Percentiles rank a stretch among this genome's conserved stretches.
phyloP scores from a whole-genome alignment of 2,888 invertebrate genomes.

The Scaptomyza caliginosa region DNA sequence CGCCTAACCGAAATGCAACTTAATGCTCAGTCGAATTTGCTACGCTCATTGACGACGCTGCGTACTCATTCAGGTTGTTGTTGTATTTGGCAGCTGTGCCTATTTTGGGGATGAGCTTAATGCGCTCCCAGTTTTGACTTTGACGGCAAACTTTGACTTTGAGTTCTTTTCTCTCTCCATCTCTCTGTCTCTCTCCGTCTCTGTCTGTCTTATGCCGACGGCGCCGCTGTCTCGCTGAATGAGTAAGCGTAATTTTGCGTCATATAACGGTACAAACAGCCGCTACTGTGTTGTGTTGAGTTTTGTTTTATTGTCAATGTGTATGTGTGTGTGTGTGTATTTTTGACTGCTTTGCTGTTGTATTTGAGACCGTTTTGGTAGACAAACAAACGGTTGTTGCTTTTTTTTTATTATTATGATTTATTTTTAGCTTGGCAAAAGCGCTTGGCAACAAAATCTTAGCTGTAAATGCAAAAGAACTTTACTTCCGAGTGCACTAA shows the following conservation, averaged over 20 bases:
- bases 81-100: conserved; percentile 33
- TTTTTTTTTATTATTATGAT: conserved; percentile 77
- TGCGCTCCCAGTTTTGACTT: conserved; percentile 29
- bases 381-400: conserved; percentile 80
- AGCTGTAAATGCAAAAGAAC: conserved; percentile 65
- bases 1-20: conserved; percentile 54
- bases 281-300: conserved; percentile 69
- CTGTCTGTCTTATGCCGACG: conserved; percentile 33
- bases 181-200: not conserved
- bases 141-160: conserved; percentile 14
- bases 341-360: conserved; percentile 61
- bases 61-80: conserved; percentile 32
- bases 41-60: conserved; percentile 61
- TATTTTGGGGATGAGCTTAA: conserved; percentile 44
- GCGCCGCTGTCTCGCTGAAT: conserved; percentile 58
- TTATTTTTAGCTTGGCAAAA: conserved; percentile 76
- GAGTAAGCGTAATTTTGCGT: conserved; percentile 80
- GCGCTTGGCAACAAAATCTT: conserved; percentile 54
- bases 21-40: conserved; percentile 67
- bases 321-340: conserved; percentile 9
- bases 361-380: conserved; percentile 78
- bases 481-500: conserved; percentile 69
- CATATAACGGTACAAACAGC: conserved; percentile 78
- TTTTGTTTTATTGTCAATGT: conserved; percentile 15
- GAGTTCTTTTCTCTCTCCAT: conserved; percentile 27